Evolutionary conservation across 2,888 invertebrate species (phyloP).

Genomic region (Drosophila neonasuta): DNA sequence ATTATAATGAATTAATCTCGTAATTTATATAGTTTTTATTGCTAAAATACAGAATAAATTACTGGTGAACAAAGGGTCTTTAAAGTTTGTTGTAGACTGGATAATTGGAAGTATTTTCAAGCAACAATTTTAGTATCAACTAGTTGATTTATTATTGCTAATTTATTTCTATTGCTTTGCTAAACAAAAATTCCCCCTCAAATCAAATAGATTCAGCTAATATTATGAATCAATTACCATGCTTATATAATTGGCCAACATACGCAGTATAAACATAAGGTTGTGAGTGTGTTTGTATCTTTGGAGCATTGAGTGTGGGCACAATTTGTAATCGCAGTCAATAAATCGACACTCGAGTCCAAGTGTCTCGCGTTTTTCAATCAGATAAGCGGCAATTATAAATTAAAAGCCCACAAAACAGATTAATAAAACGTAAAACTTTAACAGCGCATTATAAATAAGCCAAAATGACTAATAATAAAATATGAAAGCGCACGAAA

Average conservation of each 20-base stretch:
- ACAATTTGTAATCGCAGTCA: slow-evolving; percentile 60
- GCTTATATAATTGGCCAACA: slow-evolving; percentile 6
- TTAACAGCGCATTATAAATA: slow-evolving; percentile 73
- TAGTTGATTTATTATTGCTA: slow-evolving; percentile 1
- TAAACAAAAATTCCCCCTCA: neutral
- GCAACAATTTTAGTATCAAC: neutral
- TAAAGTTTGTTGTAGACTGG: neutral
- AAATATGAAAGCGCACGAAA: slow-evolving; percentile 66
- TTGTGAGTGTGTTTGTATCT: neutral
- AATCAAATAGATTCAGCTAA: neutral
- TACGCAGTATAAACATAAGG: neutral
- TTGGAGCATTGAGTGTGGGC: slow-evolving; percentile 8
- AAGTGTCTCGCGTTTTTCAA: slow-evolving; percentile 71
- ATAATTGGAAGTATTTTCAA: neutral
- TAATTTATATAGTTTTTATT: too few species aligned
- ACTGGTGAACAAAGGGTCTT: neutral
- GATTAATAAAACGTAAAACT: slow-evolving; percentile 74
- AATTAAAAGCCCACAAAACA: slow-evolving; percentile 73
- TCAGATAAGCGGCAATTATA: slow-evolving; percentile 76
- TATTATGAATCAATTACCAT: slow-evolving; percentile 9
- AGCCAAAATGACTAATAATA: slow-evolving; percentile 75
- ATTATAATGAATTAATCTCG: too few species aligned
- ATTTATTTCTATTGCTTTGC: neutral
- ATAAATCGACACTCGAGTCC: slow-evolving; percentile 72
- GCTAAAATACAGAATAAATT: too few species aligned